Evolutionary conservation across 2,888 invertebrate species (phyloP).

Genomic region (Mythimna ferrago): DNA sequence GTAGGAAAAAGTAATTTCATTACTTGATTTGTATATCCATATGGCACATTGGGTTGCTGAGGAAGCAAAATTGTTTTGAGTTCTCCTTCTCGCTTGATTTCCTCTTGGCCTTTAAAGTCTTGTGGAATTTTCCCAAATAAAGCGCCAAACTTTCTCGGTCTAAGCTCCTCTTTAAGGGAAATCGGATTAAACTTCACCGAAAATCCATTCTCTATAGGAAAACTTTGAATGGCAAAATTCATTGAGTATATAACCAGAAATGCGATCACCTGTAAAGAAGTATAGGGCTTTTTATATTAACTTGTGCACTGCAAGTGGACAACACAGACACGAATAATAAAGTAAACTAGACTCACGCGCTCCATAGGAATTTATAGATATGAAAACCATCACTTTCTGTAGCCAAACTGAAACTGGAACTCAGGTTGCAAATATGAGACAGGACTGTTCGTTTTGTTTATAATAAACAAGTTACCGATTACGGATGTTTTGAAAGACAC

Average conservation of each 20-base stretch:
- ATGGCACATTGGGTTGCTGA: slow-evolving; percentile 61
- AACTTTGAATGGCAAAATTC: slow-evolving; percentile 62
- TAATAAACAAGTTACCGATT: slow-evolving; percentile 31
- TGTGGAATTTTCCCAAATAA: slow-evolving; percentile 77
- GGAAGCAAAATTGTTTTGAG: slow-evolving; percentile 66
- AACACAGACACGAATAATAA: neutral
- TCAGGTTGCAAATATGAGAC: neutral
- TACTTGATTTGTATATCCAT: slow-evolving; percentile 76
- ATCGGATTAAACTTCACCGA: slow-evolving; percentile 75
- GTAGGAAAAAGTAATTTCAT: slow-evolving; percentile 72
- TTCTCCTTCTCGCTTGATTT: slow-evolving; percentile 55
- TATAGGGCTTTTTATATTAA: slow-evolving; percentile 10
- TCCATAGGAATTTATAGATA: slow-evolving; percentile 60
- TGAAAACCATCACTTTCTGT: slow-evolving; percentile 54
- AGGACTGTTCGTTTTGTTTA: slow-evolving; percentile 43
- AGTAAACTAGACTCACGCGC: slow-evolving; percentile 61
- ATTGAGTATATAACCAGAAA: slow-evolving; percentile 62
- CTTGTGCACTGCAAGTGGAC: neutral
- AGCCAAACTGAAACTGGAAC: slow-evolving; percentile 27
- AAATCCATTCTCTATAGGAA: slow-evolving; percentile 78
- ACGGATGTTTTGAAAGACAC: slow-evolving; percentile 51
- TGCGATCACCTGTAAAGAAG: slow-evolving; percentile 66
- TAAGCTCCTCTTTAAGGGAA: slow-evolving; percentile 70
- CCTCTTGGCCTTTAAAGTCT: slow-evolving; percentile 59
- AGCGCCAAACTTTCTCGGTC: slow-evolving; percentile 67